phyloP scores from a whole-genome alignment of 2,797 vertebrate genomes.

The Mormyrops boulengeri region DNA sequence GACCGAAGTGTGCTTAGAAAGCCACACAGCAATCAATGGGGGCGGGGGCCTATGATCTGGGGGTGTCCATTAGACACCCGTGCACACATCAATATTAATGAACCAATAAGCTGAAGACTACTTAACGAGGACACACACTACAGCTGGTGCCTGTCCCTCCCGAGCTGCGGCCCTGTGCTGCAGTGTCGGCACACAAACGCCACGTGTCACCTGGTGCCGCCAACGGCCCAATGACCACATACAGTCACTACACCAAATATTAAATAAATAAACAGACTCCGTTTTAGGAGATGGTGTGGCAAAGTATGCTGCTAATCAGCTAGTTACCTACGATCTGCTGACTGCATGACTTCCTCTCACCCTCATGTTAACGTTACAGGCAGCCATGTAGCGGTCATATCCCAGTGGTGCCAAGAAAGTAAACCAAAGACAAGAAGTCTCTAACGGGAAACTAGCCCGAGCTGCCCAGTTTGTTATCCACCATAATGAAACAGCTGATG shows the following conservation, averaged over 20 bases:
- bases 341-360: not conserved
- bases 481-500: not conserved
- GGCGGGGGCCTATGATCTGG: no score
- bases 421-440: not conserved
- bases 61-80: no score
- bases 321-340: not conserved
- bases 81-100: no score
- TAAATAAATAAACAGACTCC: not conserved
- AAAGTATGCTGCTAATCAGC: not conserved
- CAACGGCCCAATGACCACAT: not conserved
- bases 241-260: not conserved
- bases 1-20: no score
- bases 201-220: no score
- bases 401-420: not conserved
- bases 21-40: no score
- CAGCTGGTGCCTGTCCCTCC: no score
- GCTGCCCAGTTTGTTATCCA: not conserved
- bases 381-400: not conserved
- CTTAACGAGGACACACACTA: no score
- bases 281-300: not conserved
- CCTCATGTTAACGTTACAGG: not conserved
- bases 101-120: no score
- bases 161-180: no score
- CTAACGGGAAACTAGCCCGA: not conserved
- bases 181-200: no score